Evolutionary conservation across 2,888 invertebrate species (phyloP), one percentile per base, ranked within the genome.

Genomic region (Eretmocerus hayati): DNA sequence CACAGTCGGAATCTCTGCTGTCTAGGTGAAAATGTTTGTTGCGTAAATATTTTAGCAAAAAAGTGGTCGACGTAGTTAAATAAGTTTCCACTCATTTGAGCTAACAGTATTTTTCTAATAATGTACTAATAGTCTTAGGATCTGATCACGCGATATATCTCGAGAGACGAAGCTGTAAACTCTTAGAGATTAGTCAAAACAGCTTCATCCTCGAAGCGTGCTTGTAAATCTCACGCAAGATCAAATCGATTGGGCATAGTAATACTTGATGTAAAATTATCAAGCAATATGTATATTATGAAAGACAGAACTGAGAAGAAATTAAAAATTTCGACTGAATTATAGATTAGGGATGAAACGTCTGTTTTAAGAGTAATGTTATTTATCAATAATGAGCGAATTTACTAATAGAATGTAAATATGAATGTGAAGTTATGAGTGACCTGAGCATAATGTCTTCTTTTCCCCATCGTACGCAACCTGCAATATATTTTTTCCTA

Each of bases 71-170:
- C 30, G 30, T 9, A 8, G 13, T 30, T 30, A 30, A 30, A 30
- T 30, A 26, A 11, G 11, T 26, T 26, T 26, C 26, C 6, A 9
- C 26, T 26, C 26, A 26, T 26, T 26, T 26, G n/a, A 54, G 56
- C 57, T 59, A 58, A 60, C 59, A 59, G 58, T 59, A 60, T 59
- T 43, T 31, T 37, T 48, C 41, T 44, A 48, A 42, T 32, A 42
- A 46, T 22, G 37, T 38, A 46, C 37, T 54, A 48, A 47, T 44
- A n/a, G n/a, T 26, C 37, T 38, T 48, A 50, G 42, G 36, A 31
- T 41, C 38, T 48, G 4, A 19, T 33, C 23, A 32, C 18, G 26
- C 20, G 19, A 44, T n/a, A 21, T 30, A 35, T 42, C 38, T 48
- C 31, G 21, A 43, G 32, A 33, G 43, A 46, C 31, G 38, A 46